Base-by-base conservation (phyloP, 2,797 vertebrate genomes). In the Hipposideros larvatus region DNA sequence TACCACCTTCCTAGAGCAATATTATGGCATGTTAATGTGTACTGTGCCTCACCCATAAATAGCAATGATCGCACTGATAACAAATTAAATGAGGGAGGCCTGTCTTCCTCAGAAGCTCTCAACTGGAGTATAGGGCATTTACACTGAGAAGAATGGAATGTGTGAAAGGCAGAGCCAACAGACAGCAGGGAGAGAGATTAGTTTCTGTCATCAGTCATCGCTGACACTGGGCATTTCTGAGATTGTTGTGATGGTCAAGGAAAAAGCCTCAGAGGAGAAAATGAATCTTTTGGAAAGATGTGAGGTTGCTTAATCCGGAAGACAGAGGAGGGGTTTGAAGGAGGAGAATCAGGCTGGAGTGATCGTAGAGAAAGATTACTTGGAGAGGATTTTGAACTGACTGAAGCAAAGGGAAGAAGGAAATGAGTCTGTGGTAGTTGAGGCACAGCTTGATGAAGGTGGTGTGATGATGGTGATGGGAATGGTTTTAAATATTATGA, bases 221-320 rank as follows among this genome's bases (percentile, higher is more conserved):
- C 79, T 74, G 87, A 88, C 68, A 28, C n/a, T 37, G 93, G 51
- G 73, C 46, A 71, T 79, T 94, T 96, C 90, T 90, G 87, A 95
- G 90, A 73, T 70, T 86, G 87, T 88, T 88, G 75, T 84, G 84
- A 78, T 89, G 94, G 82, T 87, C 92, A 92, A 92, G 87, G 78
- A 92, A 92, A 97, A 95, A 73, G 53, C 43, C 80, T 96, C 75
- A 57, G 66, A 96, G 77, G 82, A 93, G 26, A 94, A 95, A 95
- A 95, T 65, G 93, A 95, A 87, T 84, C 88, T 91, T 94, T 61
- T 74, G 48, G 87, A 77, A 91, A 95, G 79, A 59, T 46, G 34
- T 79, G 87, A 97, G n/a, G 18, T 51, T 21, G 5, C 79, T 95
- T 90, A 66, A 90, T 80, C 87, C 46, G 26, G 77, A 91, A 95